Conservation (phyloP, 2,888 invertebrate genomes). For the Taphrorychus bicolor region DNA sequence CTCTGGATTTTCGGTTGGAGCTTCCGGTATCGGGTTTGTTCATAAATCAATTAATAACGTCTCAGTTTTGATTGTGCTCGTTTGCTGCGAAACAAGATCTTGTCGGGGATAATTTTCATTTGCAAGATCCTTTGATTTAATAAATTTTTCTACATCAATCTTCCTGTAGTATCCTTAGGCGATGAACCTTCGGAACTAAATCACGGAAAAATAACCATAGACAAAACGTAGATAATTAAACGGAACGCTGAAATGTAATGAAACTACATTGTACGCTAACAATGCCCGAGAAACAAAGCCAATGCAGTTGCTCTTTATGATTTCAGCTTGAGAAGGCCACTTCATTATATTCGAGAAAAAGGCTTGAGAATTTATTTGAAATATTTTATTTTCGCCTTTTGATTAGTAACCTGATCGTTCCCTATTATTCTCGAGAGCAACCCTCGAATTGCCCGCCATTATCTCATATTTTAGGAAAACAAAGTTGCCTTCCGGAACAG, state of each 20-base stretch:
- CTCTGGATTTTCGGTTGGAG: slow-evolving; percentile 31
- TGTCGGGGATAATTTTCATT: not conserved
- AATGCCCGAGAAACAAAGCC: slow-evolving; percentile 22
- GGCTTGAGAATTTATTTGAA: not conserved
- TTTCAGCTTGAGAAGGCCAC: slow-evolving; percentile 11
- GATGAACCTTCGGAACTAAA: not conserved
- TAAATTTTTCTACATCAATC: not conserved
- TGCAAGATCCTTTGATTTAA: not conserved
- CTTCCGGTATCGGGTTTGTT: slow-evolving; percentile 28
- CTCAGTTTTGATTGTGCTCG: slow-evolving; percentile 12
- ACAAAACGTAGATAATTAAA: slow-evolving; percentile 22
- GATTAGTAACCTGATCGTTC: not conserved
- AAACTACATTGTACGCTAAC: slow-evolving; percentile 24
- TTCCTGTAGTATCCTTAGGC: not conserved
- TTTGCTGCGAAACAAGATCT: not conserved
- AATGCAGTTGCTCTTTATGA: slow-evolving; percentile 15
- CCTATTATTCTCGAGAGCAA: not conserved
- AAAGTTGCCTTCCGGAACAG: not conserved
- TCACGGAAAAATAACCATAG: not conserved
- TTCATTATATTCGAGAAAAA: slow-evolving; percentile 10
- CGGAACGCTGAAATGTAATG: slow-evolving; percentile 20
- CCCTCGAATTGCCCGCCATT: not conserved
- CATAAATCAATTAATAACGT: slow-evolving; percentile 39
- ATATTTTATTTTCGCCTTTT: slow-evolving; percentile 18
- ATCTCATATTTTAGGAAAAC: not conserved